Evolutionary conservation across 2,113 vertebrate genomes (phyloP), one percentile per base, ranked within the genome.

Genomic region (Galeopterus variegatus): DNA sequence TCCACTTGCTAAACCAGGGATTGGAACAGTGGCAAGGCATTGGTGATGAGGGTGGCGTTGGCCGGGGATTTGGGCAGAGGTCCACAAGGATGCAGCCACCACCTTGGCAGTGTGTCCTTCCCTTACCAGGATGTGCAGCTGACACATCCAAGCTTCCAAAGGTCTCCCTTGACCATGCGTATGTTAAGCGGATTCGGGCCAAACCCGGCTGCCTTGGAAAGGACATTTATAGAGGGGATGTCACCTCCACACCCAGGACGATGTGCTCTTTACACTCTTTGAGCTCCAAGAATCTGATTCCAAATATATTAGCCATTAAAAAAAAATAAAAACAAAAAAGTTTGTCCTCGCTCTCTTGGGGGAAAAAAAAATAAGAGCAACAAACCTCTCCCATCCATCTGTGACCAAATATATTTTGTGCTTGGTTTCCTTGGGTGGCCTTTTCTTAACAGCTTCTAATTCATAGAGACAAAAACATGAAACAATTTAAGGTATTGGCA

Each of bases 381-480:
- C 88, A 41, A 80, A 62, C 48, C 52, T 69, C 93, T 84, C 73
- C 60, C 50, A 77, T 67, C 77, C 92, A 70, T 94, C 95, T 92
- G 96, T 87, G 86, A 93, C 87, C 41, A 70, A 82, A 81, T 36
- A 33, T 54, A 58, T 69, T 90, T 76, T 90, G 94, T 79, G 18
- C 95, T 80, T 76, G 54, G 76, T 64, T 95, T 97, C 58, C 65
- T 72, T 60, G 88, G 88, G 70, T 83, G 9, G 95, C 80, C 77
- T 82, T 64, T 70, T 73, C 94, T 84, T 73, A 72, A 92, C 7
- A 26, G 84, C 95, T 82, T 90, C 85, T 97, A 79, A 97, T 97
- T 94, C 97, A 83, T 1, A 76, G 93, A 96, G 94, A 95, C 92
- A 95, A 94, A 96, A 95, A 62, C 96, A 75, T 62, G 73, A 77